phyloP scores from a whole-genome alignment of 2,797 vertebrate genomes.

The Alouatta caraya region DNA sequence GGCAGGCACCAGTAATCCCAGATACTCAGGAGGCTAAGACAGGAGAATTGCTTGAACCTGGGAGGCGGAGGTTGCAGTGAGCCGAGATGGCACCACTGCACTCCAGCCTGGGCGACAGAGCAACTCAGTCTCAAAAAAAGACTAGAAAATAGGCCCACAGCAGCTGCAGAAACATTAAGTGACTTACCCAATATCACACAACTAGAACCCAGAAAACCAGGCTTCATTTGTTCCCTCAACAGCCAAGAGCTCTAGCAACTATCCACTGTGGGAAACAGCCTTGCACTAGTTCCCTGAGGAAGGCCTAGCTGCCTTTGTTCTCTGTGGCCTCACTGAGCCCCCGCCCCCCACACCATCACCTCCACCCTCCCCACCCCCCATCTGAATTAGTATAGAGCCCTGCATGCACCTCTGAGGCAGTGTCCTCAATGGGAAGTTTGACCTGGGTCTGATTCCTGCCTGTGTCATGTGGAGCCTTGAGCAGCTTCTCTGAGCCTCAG shows the following conservation, averaged over 20 bases:
- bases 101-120: background rate
- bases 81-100: background rate
- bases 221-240: background rate
- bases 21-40: background rate
- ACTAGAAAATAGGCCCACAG: background rate
- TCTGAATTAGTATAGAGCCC: background rate
- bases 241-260: background rate
- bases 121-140: background rate
- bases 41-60: background rate
- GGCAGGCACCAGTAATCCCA: background rate
- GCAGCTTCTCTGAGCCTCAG: background rate
- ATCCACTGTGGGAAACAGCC: background rate
- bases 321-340: background rate
- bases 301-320: background rate
- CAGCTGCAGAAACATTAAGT: background rate
- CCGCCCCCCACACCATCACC: no score
- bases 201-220: background rate
- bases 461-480: background rate
- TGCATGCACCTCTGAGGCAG: background rate
- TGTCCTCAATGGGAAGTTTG: background rate
- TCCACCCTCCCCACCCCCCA: fast-evolving
- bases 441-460: background rate
- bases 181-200: background rate
- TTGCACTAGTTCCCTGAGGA: background rate
- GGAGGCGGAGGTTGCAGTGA: background rate